Evolutionary conservation across 2,888 invertebrate species (phyloP), one percentile per base, ranked within the genome.

Genomic region (Prenolepis imparis): DNA sequence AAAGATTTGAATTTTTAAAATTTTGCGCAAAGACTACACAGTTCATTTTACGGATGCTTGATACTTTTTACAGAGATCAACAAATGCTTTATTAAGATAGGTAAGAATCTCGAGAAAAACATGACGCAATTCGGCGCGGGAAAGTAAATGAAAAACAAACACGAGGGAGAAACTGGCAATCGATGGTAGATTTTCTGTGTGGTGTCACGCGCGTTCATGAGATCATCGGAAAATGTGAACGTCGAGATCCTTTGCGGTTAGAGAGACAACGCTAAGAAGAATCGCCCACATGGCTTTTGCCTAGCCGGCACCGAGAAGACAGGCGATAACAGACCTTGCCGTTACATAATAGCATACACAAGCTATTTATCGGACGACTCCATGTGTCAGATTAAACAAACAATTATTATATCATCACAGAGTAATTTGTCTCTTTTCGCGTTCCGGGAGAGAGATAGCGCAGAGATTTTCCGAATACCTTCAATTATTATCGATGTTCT

Each of bases 311-410:
- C 6, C 28, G 82, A 55, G 55, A 74, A 83, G 86, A 4, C 75
- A 39, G 24, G 75, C 83, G 88, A 90, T 88, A 91, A 91, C 85
- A 73, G 52, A 8, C 75, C 81, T 78, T 67, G 21, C 15, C 36
- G 55, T 91, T 91, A 88, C 88, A 85, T 89, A 90, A 91, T 57
- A 55, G 24, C 59, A 67, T 55, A 48, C 73, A 68, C 48, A 82
- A 72, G 52, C 66, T 28, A 28, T 39, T 88, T 85, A 86, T 87
- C 89, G 66, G 24, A 28, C 52, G 68, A 32, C 28, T n/a, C 52
- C 55, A 21, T 41, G 57, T 78, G 75, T 81, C 81, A 32, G 84
- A 73, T 86, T 84, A 77, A 70, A 24, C 77, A 36, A 82, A 80
- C 83, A 64, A 84, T 88, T 75, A 77, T 57, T 66, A 44, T 28